Base-by-base conservation (phyloP, 1,140 invertebrate species). In the Lordiphosa mommai region DNA sequence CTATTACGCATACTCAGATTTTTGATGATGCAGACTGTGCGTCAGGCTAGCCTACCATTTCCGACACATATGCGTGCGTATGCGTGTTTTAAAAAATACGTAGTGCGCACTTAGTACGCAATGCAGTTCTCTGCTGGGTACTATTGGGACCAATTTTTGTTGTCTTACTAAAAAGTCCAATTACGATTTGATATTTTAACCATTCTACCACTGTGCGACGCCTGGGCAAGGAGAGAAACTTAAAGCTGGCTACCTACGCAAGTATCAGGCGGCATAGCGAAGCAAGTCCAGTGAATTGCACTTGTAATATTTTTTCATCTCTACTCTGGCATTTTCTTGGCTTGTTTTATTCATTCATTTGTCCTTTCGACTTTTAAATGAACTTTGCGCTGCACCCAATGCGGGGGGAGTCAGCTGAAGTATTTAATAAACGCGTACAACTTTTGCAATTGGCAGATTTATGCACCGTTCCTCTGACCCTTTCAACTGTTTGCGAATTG, bases 331-430 rank as follows among this genome's bases (percentile, higher is more conserved):
- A 50, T 66, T 70, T 61, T 44, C 63, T 40, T 17, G 46, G 41
- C 48, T 60, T 72, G 49, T 40, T 72, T 80, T 80, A 73, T 80
- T 73, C 77, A 82, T 76, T 82, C 66, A 84, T 76, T 80, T 76
- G 71, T 74, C 77, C 71, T 76, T 69, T 76, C 58, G 76, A 80
- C 76, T 80, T 84, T 80, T 76, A 82, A 80, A 80, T 82, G 76
- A 80, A 80, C 76, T 82, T 71, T 76, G 71, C 33, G 4, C 66
- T 36, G 33, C 61, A 56, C 66, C 67, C 46, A 38, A 66, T 43
- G 10, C 14, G 29, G 29, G 17, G 10, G 12, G 17, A 52, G 33
- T 27, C 46, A 17, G 32, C 10, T 43, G 48, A 63, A 58, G 59
- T 59, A 73, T 73, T 70, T 52, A 27, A 27, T 27, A 58, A 61